These are phyloP conservation scores for Gopherus evgoodei DNA, from an alignment of 2,113 vertebrate species.

Conservation along the genomic window DNA sequence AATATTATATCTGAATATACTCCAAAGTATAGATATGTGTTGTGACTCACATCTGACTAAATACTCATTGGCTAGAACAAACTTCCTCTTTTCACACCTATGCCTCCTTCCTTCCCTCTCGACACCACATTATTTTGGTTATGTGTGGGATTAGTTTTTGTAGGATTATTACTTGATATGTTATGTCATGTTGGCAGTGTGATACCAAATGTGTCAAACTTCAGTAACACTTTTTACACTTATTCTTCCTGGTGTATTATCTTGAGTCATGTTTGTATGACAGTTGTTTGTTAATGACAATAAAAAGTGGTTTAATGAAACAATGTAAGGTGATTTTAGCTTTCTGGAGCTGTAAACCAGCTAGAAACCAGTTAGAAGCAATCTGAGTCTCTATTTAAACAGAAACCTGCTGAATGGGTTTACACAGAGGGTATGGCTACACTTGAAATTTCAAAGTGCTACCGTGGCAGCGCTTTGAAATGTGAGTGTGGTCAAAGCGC, in stretches of 20 bases:
- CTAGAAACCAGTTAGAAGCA: not conserved
- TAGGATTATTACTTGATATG: not conserved
- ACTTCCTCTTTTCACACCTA: not conserved
- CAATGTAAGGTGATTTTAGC: not conserved
- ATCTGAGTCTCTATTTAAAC: not conserved
- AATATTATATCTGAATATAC: not conserved
- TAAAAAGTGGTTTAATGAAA: slow-evolving; percentile 16
- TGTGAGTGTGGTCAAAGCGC: too few relatives aligned
- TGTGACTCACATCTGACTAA: not conserved
- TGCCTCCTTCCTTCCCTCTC: not conserved
- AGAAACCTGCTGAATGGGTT: slow-evolving; percentile 44
- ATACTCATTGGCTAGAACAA: not conserved
- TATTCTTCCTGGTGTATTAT: not conserved
- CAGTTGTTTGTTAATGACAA: not conserved
- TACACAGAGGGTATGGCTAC: not conserved
- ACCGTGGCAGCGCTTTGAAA: too few relatives aligned
- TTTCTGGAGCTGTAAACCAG: not conserved
- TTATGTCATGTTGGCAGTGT: not conserved
- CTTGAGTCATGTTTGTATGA: not conserved
- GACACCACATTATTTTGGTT: not conserved
- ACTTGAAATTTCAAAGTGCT: too few relatives aligned
- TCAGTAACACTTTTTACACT: not conserved
- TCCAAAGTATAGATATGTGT: not conserved
- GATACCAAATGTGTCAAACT: not conserved
- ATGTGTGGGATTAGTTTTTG: not conserved